Evolutionary conservation across 2,797 vertebrate species (phyloP).

Genomic region (Chrosomus eos): DNA sequence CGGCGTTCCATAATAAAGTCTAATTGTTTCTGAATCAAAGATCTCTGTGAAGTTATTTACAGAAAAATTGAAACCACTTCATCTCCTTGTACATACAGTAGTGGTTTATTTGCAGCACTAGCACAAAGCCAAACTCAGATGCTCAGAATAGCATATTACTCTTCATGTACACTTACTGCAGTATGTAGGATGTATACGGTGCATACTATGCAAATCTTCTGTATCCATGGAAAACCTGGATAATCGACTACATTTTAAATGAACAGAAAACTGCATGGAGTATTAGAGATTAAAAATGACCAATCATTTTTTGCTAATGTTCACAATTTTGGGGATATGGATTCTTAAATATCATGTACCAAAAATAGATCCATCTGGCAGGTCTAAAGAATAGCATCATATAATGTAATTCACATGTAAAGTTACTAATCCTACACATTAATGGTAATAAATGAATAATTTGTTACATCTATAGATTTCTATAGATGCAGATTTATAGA

Average conservation of each 20-base stretch:
- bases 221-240: neutral
- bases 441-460: too few relatives aligned
- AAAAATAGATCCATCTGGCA: neutral
- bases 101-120: conserved; percentile 1
- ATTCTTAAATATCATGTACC: neutral
- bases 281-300: neutral
- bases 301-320: neutral
- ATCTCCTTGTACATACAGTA: neutral
- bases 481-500: too few relatives aligned
- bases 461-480: too few relatives aligned
- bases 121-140: conserved; percentile 20
- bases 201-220: neutral
- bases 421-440: neutral
- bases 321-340: neutral
- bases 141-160: neutral
- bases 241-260: neutral
- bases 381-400: neutral
- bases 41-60: too few relatives aligned
- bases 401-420: neutral
- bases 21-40: too few relatives aligned
- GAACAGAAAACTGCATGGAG: neutral
- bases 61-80: too few relatives aligned
- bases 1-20: too few relatives aligned
- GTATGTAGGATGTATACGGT: neutral
- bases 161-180: neutral